These are phyloP conservation scores for Xiphorhynchus elegans DNA, from an alignment of 2,113 vertebrate species.

Conservation along the genomic window DNA sequence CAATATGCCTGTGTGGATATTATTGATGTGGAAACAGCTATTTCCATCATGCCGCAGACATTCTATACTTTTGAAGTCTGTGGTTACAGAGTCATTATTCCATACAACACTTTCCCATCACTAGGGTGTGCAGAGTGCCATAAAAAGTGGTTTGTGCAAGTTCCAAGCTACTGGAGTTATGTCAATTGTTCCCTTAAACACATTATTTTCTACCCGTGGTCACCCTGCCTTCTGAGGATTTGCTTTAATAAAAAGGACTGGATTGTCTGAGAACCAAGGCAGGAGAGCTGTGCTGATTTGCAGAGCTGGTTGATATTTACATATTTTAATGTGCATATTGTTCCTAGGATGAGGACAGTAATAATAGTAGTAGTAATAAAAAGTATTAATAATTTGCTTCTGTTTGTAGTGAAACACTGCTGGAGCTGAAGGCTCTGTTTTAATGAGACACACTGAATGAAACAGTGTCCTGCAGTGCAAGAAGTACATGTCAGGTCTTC, in stretches of 20 bases:
- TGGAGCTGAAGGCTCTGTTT: conserved; percentile 31
- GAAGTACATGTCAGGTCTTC: conserved; percentile 3
- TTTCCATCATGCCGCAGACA: conserved; percentile 33
- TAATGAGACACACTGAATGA: conserved; percentile 45
- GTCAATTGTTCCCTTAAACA: conserved; percentile 9
- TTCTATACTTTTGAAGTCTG: conserved; percentile 64
- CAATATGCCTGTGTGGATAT: conserved; percentile 8
- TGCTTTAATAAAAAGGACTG: neutral
- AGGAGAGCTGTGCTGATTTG: neutral
- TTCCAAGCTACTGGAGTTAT: conserved; percentile 15
- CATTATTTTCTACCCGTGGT: neutral
- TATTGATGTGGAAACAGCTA: conserved; percentile 39
- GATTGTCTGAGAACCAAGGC: neutral
- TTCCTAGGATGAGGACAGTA: neutral
- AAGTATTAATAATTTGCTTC: conserved; percentile 28
- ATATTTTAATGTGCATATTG: conserved; percentile 14
- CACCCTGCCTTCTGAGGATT: neutral
- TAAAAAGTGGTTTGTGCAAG: conserved; percentile 30
- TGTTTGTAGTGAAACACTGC: conserved; percentile 19
- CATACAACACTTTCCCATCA: conserved; percentile 45
- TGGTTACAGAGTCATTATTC: conserved; percentile 48
- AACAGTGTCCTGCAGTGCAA: conserved; percentile 11
- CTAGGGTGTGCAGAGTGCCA: conserved; percentile 53
- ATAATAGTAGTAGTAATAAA: neutral
- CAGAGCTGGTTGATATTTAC: conserved; percentile 7